Percentiles rank a stretch among this genome's conserved stretches.
Evolutionary conservation across 1,140 invertebrate genomes (phyloP).

Genomic region (Popillia japonica): DNA sequence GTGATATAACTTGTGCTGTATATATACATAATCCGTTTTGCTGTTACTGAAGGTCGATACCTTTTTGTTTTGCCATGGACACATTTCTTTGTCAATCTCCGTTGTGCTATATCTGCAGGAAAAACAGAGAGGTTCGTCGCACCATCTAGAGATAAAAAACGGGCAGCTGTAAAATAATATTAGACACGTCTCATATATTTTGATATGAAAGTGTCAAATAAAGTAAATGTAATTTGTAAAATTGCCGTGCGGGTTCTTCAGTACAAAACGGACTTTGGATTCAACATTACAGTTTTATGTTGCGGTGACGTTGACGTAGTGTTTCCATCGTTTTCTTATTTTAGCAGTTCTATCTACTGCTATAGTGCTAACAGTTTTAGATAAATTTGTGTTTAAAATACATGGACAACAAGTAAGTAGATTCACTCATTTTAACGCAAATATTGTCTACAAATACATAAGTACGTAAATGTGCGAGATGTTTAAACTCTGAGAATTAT

Average conservation of each 20-base stretch:
- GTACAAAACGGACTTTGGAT: conserved; percentile 15
- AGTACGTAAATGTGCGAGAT: no score
- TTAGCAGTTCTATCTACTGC: no score
- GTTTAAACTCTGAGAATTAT: no score
- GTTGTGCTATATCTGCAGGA: neutral
- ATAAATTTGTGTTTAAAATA: no score
- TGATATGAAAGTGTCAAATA: conserved; percentile 34
- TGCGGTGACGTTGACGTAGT: conserved; percentile 6
- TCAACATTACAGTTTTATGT: conserved; percentile 14
- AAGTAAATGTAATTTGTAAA: conserved; percentile 34
- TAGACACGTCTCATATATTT: conserved; percentile 30
- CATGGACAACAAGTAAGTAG: no score
- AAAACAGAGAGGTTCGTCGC: neutral
- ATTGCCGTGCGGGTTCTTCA: conserved; percentile 12
- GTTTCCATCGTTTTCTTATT: neutral
- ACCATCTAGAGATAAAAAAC: conserved; percentile 22
- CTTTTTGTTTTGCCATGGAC: neutral
- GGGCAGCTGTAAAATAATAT: conserved; percentile 29
- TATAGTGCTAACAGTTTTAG: no score
- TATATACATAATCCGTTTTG: neutral
- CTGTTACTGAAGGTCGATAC: conserved; percentile 2
- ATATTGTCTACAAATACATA: no score
- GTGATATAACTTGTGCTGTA: neutral
- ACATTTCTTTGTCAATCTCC: neutral
- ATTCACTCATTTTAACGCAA: no score